A percentile compares a stretch with the other conserved stretches of the same genome.
phyloP scores from a whole-genome alignment of 2,113 vertebrate genomes.

The Boleophthalmus pectinirostris region DNA sequence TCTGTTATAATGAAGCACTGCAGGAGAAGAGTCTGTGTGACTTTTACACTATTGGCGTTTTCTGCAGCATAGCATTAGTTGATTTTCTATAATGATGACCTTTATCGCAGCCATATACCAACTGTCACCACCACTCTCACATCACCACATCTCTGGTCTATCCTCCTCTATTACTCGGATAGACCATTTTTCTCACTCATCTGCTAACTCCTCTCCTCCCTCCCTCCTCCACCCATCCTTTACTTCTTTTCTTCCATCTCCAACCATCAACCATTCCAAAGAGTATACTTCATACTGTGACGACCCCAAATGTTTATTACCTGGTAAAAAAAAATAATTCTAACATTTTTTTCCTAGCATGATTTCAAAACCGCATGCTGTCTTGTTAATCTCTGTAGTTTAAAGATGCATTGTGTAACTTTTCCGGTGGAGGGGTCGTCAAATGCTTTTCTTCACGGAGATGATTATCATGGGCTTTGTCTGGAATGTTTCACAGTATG shows the following conservation, averaged over 20 bases:
- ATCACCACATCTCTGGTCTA: conserved; percentile 30
- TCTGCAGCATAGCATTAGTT: conserved; percentile 3
- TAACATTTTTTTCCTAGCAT: conserved; percentile 28
- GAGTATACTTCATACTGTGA: conserved; percentile 76
- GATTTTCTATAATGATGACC: conserved; percentile 22
- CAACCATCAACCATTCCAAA: conserved; percentile 68
- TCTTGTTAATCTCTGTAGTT: neutral
- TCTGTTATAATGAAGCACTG: conserved; percentile 3
- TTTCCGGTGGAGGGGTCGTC: no score
- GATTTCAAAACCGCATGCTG: conserved; percentile 5
- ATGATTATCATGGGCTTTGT: no score
- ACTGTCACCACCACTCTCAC: conserved; percentile 2
- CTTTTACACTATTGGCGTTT: conserved; percentile 3
- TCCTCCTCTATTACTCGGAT: conserved; percentile 37
- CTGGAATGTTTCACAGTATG: no score
- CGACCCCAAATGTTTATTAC: conserved; percentile 72
- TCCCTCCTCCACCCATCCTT: conserved; percentile 7
- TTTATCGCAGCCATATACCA: conserved; percentile 37
- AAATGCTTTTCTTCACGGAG: no score
- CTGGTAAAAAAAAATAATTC: conserved; percentile 60
- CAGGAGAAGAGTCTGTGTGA: conserved; percentile 17
- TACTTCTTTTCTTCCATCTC: conserved; percentile 58
- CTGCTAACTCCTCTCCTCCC: conserved; percentile 41
- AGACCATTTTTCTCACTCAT: conserved; percentile 54
- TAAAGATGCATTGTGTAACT: no score